Conservation (phyloP, 1,140 invertebrate genomes). For the Zophobas atratus region DNA sequence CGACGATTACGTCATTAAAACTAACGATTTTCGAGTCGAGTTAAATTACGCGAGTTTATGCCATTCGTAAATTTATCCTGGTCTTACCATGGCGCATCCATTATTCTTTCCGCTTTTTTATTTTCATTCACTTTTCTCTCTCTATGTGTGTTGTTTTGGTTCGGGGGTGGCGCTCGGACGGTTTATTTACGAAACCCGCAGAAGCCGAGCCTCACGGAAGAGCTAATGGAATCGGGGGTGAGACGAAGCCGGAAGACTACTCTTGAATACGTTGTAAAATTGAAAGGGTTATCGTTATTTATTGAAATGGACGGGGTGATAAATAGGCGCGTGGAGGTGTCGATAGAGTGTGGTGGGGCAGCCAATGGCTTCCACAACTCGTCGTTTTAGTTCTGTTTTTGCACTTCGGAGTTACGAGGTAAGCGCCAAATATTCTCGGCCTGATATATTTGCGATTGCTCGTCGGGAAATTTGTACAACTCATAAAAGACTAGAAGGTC, state of each 20-base stretch:
- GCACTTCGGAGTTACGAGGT: not conserved
- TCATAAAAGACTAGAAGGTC: too few relatives aligned
- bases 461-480: too few relatives aligned
- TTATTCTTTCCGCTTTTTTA: constrained; percentile 13
- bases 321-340: constrained; percentile 1
- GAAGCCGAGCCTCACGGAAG: constrained; percentile 10
- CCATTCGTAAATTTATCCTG: constrained; percentile 2
- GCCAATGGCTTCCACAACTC: not conserved
- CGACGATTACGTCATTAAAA: constrained; percentile 41
- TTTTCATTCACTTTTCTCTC: not conserved
- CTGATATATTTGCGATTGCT: too few relatives aligned
- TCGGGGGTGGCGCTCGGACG: constrained; percentile 17
- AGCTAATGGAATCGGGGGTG: constrained; percentile 23
- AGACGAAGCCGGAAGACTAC: constrained; percentile 10
- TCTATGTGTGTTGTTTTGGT: constrained; percentile 11
- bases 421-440: too few relatives aligned
- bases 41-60: constrained; percentile 44
- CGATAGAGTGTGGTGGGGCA: not conserved
- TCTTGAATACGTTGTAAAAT: constrained; percentile 23
- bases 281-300: constrained; percentile 31
- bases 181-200: constrained; percentile 35
- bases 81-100: constrained; percentile 24
- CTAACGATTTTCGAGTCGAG: constrained; percentile 41
- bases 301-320: constrained; percentile 6
- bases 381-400: not conserved